A percentile compares a stretch with the other conserved stretches of the same genome.
Evolutionary conservation across 2,797 vertebrate species (phyloP).

Genomic region (Ceyx erithaca): DNA sequence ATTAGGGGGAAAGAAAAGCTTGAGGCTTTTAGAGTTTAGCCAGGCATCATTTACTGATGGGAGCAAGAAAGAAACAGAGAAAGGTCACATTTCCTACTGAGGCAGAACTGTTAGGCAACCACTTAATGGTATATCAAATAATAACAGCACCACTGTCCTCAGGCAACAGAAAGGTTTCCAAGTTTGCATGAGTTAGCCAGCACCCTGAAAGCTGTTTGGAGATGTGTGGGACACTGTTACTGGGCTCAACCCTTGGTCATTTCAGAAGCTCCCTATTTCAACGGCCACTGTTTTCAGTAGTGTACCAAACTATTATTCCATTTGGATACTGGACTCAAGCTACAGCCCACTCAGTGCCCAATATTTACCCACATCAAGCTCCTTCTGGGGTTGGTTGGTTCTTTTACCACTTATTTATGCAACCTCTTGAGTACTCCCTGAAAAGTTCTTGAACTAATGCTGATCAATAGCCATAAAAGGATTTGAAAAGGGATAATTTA

Average conservation of each 20-base stretch:
- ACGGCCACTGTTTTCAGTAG: background rate
- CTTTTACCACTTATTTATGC: background rate
- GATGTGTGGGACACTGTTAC: background rate
- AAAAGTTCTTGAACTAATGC: background rate
- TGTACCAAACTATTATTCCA: background rate
- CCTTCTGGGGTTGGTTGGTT: background rate
- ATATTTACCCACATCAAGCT: background rate
- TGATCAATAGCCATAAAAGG: conserved; percentile 8
- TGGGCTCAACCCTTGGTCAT: background rate
- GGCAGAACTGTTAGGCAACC: background rate
- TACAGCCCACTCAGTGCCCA: background rate
- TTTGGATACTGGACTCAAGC: background rate
- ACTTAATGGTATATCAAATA: background rate
- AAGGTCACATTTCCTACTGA: background rate
- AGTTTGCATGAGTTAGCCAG: background rate
- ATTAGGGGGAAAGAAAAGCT: conserved; percentile 1
- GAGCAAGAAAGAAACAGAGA: background rate
- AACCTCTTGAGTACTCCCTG: background rate
- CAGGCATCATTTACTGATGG: background rate
- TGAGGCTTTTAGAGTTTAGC: conserved; percentile 3
- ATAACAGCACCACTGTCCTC: background rate
- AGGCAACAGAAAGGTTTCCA: background rate
- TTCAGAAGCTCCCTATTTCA: background rate
- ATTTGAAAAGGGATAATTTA: background rate
- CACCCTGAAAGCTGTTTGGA: background rate